Conservation (phyloP, 37 sponge, comb jelly and placozoan species). For the Mnemiopsis leidyi region DNA sequence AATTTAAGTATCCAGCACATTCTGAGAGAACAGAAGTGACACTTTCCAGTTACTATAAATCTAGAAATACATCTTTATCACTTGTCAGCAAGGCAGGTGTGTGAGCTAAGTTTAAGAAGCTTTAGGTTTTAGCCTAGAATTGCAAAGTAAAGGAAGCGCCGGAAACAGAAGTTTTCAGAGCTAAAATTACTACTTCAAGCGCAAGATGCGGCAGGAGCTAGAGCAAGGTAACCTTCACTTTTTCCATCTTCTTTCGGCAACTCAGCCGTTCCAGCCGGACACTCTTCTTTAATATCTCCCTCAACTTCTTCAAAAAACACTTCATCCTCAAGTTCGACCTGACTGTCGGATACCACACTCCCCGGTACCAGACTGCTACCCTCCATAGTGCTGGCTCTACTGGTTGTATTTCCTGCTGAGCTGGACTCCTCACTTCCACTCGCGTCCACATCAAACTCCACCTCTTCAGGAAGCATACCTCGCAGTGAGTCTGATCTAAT, state of each 20-base stretch:
- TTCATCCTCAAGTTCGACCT: too few relatives aligned
- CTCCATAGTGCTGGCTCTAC: not conserved
- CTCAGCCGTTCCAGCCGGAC: not conserved
- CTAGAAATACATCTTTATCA: too few relatives aligned
- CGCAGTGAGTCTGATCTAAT: not conserved
- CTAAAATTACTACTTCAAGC: too few relatives aligned
- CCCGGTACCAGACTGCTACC: too few relatives aligned
- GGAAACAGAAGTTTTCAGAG: not conserved
- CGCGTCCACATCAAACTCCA: not conserved
- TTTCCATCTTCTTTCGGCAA: not conserved
- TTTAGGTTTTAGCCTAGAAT: too few relatives aligned
- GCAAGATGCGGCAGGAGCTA: not conserved
- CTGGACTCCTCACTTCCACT: not conserved
- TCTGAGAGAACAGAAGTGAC: too few relatives aligned
- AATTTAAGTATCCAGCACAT: too few relatives aligned
- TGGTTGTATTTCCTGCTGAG: not conserved
- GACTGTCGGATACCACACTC: too few relatives aligned
- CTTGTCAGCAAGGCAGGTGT: too few relatives aligned
- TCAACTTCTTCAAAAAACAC: not conserved
- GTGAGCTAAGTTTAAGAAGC: too few relatives aligned
- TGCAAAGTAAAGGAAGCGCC: not conserved
- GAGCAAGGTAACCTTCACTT: not conserved
- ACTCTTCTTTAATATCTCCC: not conserved
- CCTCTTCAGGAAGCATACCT: not conserved
- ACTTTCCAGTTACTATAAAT: too few relatives aligned